Evolutionary conservation across 1,140 invertebrate species (phyloP).

Genomic region (Scaptomyza pallida): DNA sequence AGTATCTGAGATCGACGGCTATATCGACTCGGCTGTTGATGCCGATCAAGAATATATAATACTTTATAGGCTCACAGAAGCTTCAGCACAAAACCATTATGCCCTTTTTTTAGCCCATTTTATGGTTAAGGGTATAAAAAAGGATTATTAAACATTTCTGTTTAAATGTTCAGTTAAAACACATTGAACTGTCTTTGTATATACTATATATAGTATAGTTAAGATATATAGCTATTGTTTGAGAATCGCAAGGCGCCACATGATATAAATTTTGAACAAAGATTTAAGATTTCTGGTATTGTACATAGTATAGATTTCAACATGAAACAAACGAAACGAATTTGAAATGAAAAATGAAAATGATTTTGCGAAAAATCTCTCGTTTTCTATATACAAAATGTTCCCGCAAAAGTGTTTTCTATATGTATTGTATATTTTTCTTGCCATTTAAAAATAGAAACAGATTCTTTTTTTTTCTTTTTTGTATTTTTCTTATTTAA

Average conservation of each 20-base stretch:
- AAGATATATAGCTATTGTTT: conserved; percentile 6
- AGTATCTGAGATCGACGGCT: no score
- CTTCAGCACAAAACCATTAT: no score
- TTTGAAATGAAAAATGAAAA: conserved; percentile 62
- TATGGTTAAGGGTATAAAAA: no score
- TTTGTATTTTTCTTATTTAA: conserved; percentile 81
- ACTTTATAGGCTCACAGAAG: no score
- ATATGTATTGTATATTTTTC: conserved; percentile 73
- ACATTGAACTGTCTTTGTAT: conserved; percentile 12
- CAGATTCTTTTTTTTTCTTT: conserved; percentile 19
- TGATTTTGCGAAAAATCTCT: conserved; percentile 79
- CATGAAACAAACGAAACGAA: conserved; percentile 50
- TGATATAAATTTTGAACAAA: conserved; percentile 42
- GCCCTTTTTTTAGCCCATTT: no score
- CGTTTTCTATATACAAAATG: conserved; percentile 45
- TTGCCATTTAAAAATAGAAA: conserved; percentile 76
- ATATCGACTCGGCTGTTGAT: no score
- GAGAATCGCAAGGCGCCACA: conserved; percentile 34
- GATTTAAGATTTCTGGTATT: conserved; percentile 24
- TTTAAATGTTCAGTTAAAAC: background rate
- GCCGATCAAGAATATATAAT: no score
- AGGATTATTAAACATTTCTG: no score
- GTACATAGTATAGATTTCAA: conserved; percentile 21
- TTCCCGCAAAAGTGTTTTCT: background rate
- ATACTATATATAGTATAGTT: no score